Evolutionary conservation across 1,140 invertebrate species (phyloP), one percentile per base, ranked within the genome.

Genomic region (Drosophila sturtevanti): DNA sequence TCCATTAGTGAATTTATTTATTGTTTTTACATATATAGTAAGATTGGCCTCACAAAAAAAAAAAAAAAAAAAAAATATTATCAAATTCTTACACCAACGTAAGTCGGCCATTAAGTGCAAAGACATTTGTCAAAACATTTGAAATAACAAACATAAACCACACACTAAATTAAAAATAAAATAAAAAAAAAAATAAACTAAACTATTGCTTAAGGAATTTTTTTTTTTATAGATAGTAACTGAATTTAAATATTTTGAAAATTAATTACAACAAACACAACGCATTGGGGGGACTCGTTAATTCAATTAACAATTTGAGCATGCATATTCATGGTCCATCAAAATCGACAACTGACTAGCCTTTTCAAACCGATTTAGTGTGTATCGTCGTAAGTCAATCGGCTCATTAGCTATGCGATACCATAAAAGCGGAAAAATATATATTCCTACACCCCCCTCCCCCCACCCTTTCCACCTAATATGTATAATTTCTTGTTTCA

Each of bases 251-350:
- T 66, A 67, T 59, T 80, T 79, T 44, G 38, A 37, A 80, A 72
- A 82, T 81, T 72, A 79, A 70, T 79, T 51, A 87, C 74, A 89
- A 68, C 74, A 89, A 68, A 68, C 64, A 48, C 41, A 48, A 48
- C 16, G 41, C 22, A 82, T 63, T 72, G 59, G 66, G 52, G 66
- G 63, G 63, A 68, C 60, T 87, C 75, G 79, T 86, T 86, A 82
- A 89, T 86, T 86, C 66, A 89, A 86, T 86, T 82, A 82, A 86
- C 71, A 68, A 82, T 79, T 71, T 82, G 64, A 77, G 75, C 66
- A 87, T 86, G n/a, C 78, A 87, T 86, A 87, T 86, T 86, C 81
- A 86, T 86, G 77, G 69, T 86, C 63, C 75, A 79, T 86, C 77
- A 73, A 81, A 71, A 63, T 67, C 38, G 75, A 55, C 64, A 69